A percentile compares a stretch with the other conserved stretches of the same genome.
Evolutionary conservation across 2,797 vertebrate species (phyloP).

Genomic region (Allobates femoralis): DNA sequence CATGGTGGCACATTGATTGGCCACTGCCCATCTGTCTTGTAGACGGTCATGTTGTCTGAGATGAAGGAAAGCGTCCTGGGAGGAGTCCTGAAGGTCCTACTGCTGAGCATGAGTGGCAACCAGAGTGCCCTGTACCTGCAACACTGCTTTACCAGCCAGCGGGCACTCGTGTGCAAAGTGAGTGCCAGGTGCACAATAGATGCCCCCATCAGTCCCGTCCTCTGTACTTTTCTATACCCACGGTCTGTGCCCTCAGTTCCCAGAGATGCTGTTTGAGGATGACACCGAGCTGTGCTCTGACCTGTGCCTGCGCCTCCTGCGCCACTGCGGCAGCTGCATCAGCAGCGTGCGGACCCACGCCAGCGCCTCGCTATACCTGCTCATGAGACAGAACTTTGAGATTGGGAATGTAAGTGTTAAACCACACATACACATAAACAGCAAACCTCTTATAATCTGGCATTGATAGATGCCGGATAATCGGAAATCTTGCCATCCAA

Average conservation of each 20-base stretch:
- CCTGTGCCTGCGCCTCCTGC: slow-evolving; percentile 87
- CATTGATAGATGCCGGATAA: background rate
- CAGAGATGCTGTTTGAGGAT: slow-evolving; percentile 93
- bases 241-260: slow-evolving; percentile 76
- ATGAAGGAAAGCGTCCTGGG: slow-evolving; percentile 88
- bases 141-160: slow-evolving; percentile 90
- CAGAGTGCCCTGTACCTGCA: slow-evolving; percentile 91
- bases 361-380: slow-evolving; percentile 91
- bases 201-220: background rate
- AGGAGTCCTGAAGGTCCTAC: slow-evolving; percentile 85
- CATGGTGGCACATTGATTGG: background rate
- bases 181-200: slow-evolving; percentile 16
- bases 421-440: background rate
- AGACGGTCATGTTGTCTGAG: slow-evolving; percentile 85
- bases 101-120: slow-evolving; percentile 88
- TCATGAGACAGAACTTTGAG: slow-evolving; percentile 95
- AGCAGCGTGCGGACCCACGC: slow-evolving; percentile 84
- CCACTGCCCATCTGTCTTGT: background rate
- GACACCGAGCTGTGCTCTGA: slow-evolving; percentile 92
- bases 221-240: background rate
- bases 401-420: slow-evolving; percentile 84
- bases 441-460: no score
- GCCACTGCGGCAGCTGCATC: slow-evolving; percentile 89
- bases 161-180: slow-evolving; percentile 89
- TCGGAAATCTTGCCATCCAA: background rate